Conservation (phyloP, 2,888 invertebrate species). For the Rhagium mordax region DNA sequence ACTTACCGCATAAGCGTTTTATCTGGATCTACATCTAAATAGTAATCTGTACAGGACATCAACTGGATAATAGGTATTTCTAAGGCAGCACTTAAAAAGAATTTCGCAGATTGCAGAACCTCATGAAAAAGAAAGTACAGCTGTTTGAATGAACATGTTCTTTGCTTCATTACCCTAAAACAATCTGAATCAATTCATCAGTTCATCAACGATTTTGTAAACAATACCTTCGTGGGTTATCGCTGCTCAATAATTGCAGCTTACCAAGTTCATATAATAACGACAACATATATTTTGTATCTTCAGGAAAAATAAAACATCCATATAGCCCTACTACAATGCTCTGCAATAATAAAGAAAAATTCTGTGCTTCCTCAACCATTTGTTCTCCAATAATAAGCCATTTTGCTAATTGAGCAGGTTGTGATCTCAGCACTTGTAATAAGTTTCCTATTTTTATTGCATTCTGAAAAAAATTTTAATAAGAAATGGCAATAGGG, state of each 20-base stretch:
- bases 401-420: conserved; percentile 80
- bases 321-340: conserved; percentile 81
- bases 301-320: conserved; percentile 82
- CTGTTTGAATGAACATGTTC: conserved; percentile 89
- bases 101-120: conserved; percentile 90
- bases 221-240: conserved; percentile 76
- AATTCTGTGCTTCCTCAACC: conserved; percentile 60
- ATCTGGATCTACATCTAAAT: conserved; percentile 92
- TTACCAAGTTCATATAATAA: conserved; percentile 79
- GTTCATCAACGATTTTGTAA: not conserved
- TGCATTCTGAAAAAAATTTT: conserved; percentile 70
- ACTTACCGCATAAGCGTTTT: conserved; percentile 81
- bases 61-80: conserved; percentile 93
- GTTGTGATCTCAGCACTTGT: conserved; percentile 78
- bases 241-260: conserved; percentile 80
- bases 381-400: conserved; percentile 79
- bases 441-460: conserved; percentile 80
- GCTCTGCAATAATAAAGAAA: conserved; percentile 71
- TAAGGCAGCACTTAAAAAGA: conserved; percentile 93
- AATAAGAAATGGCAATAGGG: too few relatives aligned
- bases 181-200: conserved; percentile 4
- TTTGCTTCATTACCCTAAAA: conserved; percentile 83
- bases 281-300: conserved; percentile 79
- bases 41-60: conserved; percentile 91
- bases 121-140: conserved; percentile 92